Conservation (phyloP, 2,797 vertebrate species). For the Falco novaeseelandiae region DNA sequence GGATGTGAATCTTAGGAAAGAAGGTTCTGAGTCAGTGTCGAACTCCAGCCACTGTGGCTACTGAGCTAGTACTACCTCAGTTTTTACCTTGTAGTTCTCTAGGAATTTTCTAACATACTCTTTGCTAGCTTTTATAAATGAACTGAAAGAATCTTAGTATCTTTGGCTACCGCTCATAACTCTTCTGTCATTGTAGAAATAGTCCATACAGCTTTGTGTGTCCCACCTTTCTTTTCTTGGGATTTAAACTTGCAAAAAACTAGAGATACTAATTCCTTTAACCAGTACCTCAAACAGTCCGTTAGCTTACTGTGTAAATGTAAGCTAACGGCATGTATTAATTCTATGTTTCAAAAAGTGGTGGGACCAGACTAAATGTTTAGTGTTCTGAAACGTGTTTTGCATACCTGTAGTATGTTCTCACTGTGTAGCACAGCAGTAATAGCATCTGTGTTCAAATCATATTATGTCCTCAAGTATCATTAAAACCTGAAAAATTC, state of each 20-base stretch:
- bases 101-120: not conserved
- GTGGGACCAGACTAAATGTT: not conserved
- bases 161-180: not conserved
- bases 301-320: not conserved
- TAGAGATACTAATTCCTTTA: not conserved
- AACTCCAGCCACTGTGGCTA: slow-evolving; percentile 17
- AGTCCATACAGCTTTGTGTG: not conserved
- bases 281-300: not conserved
- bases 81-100: not conserved
- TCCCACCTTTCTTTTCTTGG: not conserved
- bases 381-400: not conserved
- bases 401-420: not conserved
- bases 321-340: not conserved
- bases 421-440: not conserved
- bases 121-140: not conserved
- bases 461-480: not conserved
- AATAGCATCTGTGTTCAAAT: not conserved
- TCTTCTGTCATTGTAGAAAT: not conserved
- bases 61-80: not conserved
- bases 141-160: not conserved
- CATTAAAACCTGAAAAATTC: not conserved
- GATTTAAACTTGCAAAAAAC: not conserved
- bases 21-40: slow-evolving; percentile 35
- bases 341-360: not conserved
- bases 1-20: slow-evolving; percentile 59